Evolutionary conservation across 2,888 invertebrate species (phyloP), one percentile per base, ranked within the genome.

Genomic region (Mongoloraphidia duomilia): DNA sequence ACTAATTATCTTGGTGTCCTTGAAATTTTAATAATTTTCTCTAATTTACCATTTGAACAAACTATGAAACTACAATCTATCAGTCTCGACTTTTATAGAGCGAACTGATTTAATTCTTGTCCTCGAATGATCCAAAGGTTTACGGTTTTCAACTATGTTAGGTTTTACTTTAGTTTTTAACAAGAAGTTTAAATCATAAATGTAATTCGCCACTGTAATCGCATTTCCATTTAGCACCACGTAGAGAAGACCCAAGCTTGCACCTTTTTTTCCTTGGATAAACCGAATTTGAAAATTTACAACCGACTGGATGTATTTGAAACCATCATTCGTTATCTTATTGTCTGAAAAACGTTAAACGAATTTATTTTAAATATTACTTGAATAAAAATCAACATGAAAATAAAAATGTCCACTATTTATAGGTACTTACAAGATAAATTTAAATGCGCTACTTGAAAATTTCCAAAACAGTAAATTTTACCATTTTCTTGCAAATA

Each of bases 381-480:
- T 26, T 26, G 5, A 26, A 3, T 17, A 26, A 26, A 26, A 26
- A 26, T 26, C 26, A 26, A 26, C 6, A 26, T 26, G 26, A 26
- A 26, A 26, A 26, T 26, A 40, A 6, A 3, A 40, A 13, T 40
- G 10, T 13, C 10, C 9, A 40, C 1, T 14, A 13, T 40, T 3
- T 9, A 38, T 38, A 37, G n/a, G 4, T 40, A 52, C 53, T 52
- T 60, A 67, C 67, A 67, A 43, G 63, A 60, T 41, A 68, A 48
- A 52, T 65, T 67, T 41, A 68, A 52, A 51, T 63, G 60, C 17
- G 61, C 57, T 38, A 67, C 49, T 12, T 55, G 50, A 12, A 63
- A 58, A 51, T 68, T 68, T 51, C 68, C 68, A 9, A 40, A 56
- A 35, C 64, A 60, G 41, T 58, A 57, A 9, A 66, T 54, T 39